These are phyloP conservation scores for Amiota mariae DNA, from an alignment of 2,888 invertebrate genomes.

Conservation along the genomic window DNA sequence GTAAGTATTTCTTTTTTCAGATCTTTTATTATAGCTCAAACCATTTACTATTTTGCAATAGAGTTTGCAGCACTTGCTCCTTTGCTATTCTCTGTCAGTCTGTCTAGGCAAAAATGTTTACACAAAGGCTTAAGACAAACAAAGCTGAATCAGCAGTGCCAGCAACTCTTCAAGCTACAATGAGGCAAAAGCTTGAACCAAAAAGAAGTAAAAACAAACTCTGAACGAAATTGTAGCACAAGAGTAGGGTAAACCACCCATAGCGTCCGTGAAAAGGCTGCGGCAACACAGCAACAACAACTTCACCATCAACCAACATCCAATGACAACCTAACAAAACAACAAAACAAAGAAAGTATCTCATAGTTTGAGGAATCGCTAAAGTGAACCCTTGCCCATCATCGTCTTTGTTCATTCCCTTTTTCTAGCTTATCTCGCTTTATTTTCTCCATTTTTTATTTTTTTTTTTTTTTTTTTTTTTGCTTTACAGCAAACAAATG, in stretches of 20 bases:
- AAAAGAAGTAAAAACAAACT: conserved; percentile 38
- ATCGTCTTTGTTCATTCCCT: background rate
- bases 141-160: conserved; percentile 65
- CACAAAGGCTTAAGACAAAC: conserved; percentile 69
- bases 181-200: conserved; percentile 48
- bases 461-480: conserved; percentile 39
- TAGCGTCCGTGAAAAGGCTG: conserved; percentile 9
- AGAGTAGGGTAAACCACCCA: conserved; percentile 29
- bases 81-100: conserved; percentile 25
- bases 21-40: conserved; percentile 52
- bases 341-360: conserved; percentile 15
- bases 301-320: too few relatives aligned
- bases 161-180: conserved; percentile 57
- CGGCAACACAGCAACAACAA: conserved; percentile 5
- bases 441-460: conserved; percentile 37
- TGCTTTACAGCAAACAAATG: conserved; percentile 64
- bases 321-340: conserved; percentile 20
- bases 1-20: conserved; percentile 41
- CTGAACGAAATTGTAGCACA: conserved; percentile 25
- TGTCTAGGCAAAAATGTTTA: conserved; percentile 65
- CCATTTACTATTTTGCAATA: conserved; percentile 37
- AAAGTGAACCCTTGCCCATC: conserved; percentile 22
- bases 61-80: conserved; percentile 34
- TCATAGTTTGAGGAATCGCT: conserved; percentile 49
- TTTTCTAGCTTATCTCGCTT: conserved; percentile 12